Base-by-base conservation (phyloP, 1,140 invertebrate species). In the Odontomachus brunneus region DNA sequence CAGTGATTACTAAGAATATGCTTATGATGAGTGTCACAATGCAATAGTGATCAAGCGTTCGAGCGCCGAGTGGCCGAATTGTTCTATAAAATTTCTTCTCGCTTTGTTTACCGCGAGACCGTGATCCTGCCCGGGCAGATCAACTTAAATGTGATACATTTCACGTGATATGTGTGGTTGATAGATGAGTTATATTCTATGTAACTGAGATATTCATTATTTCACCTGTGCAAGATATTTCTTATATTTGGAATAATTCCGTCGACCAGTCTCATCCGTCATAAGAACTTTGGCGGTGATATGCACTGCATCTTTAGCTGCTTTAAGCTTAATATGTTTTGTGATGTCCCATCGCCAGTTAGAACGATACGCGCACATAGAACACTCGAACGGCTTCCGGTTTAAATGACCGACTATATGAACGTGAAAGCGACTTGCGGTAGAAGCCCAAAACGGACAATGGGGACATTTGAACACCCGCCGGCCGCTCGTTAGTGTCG, bases 331-430 rank as follows among this genome's bases (percentile, higher is more conserved):
- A 76, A 99, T 99, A 92, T 99, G 98, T 94, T 99, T 99, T 57
- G 97, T 98, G 81, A 99, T 98, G 94, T 98, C 98, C 98, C 98
- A 99, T 84, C 97, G 95, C 98, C 98, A 99, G 93, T 99, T 99
- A 26, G 98, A 98, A 84, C 98, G 96, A 91, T 98, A 98, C 26
- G 97, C 96, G 94, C 98, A 99, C 3, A 97, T 95, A 3, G 98
- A 99, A 95, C 98, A 99, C 94, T 98, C 97, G 92, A 99, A 99
- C 4, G 98, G 98, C 92, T 98, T 98, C 91, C 97, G 97, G 93
- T 98, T 98, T 82, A 98, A 95, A 94, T 98, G 98, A 22, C 97
- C 97, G 24, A 98, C 97, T 86, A 98, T 98, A 93, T 98, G 98
- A 22, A 98, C 97, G 92, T 98, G 98, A 93, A 98, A 98, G 85